Percentiles rank a stretch among this genome's conserved stretches.
phyloP scores from a whole-genome alignment of 30 jellyfish, hydroid and myxozoan genomes.

The Haliclystus octoradiatus region DNA sequence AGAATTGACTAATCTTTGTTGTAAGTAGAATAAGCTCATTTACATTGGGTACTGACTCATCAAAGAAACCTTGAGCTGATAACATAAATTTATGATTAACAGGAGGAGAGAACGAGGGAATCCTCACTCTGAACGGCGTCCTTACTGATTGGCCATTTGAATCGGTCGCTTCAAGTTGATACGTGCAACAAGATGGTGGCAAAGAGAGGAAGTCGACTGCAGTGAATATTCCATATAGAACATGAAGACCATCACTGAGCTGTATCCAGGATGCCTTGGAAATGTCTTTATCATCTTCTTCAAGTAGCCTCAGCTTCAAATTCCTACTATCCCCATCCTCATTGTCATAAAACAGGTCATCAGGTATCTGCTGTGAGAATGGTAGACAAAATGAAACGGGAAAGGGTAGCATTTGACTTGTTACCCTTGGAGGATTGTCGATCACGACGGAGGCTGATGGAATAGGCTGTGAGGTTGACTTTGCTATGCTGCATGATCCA shows the following conservation, averaged over 20 bases:
- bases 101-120: neutral
- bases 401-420: neutral
- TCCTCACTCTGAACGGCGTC: neutral
- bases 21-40: neutral
- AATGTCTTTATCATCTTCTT: neutral
- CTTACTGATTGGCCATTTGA: neutral
- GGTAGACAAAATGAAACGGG: neutral
- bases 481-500: neutral
- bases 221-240: neutral
- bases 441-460: neutral
- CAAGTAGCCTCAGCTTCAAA: neutral
- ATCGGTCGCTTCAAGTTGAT: neutral
- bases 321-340: neutral
- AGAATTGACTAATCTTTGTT: neutral
- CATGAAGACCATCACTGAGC: neutral
- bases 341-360: neutral
- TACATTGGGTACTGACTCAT: neutral
- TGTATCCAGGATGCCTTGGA: neutral
- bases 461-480: neutral
- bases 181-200: neutral
- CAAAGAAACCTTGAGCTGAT: neutral
- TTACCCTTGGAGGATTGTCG: neutral
- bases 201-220: neutral
- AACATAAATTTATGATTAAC: neutral
- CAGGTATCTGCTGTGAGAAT: neutral